Evolutionary conservation across 2,113 vertebrate species (phyloP).

Genomic region (human (Homo sapiens)): DNA sequence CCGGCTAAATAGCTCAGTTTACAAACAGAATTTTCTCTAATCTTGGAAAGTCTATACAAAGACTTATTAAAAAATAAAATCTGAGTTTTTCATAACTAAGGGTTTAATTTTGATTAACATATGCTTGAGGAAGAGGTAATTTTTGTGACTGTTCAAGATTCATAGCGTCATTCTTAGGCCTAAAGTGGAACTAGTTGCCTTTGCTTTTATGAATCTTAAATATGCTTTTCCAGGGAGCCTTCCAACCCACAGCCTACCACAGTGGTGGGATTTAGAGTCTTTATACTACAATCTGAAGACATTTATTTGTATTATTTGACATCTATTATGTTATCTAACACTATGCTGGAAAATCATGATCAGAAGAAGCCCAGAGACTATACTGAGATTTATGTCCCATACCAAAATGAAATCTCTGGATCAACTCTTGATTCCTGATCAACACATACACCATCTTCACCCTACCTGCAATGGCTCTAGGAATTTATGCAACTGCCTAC

Average conservation of each 20-base stretch:
- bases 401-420: neutral
- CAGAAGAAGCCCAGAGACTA: neutral
- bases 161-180: neutral
- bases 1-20: neutral
- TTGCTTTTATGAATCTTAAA: slow-evolving; percentile 35
- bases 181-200: neutral
- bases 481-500: neutral
- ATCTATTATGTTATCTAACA: neutral
- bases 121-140: neutral
- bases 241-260: neutral
- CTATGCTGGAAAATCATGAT: neutral
- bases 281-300: neutral
- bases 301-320: neutral
- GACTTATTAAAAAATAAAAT: neutral
- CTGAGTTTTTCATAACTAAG: neutral
- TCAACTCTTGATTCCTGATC: neutral
- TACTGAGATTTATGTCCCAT: neutral
- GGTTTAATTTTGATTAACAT: slow-evolving; percentile 32
- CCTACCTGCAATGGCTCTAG: neutral
- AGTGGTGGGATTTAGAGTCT: neutral
- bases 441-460: neutral
- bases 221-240: neutral
- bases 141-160: neutral
- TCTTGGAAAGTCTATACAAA: neutral
- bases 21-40: slow-evolving; percentile 14